Evolutionary conservation across 2,888 invertebrate species (phyloP), one percentile per base, ranked within the genome.

Genomic region (Periphyllus acericola): DNA sequence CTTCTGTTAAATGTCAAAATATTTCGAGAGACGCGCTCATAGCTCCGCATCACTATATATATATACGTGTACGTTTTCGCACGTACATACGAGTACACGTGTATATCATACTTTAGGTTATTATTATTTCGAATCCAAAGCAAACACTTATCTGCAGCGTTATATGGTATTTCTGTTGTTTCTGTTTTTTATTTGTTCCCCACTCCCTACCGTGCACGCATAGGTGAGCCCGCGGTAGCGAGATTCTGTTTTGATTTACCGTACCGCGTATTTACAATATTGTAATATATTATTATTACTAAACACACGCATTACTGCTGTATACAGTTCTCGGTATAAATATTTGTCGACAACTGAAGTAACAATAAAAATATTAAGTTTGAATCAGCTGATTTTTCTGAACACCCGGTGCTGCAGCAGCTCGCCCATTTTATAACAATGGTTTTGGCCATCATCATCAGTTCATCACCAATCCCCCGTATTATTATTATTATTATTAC

Each of bases 311-410:
- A 84, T 76, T 84, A 46, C 46, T 46, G 6, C 36, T 36, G 36
- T 36, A 76, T 66, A 46, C 46, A 66, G 66, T 85, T 85, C 84
- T 68, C 34, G 52, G 84, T 85, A 46, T 11, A 78, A 85, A 76
- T 68, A 78, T 78, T 82, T 68, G 60, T 84, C 60, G 75, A 76
- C 60, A 66, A 66, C 66, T 29, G 21, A 84, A 74, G 29, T 75
- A 40, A 75, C 66, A 83, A 75, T 75, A 32, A 34, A 34, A 76
- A 29, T 14, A 71, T 32, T 17, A 84, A 6, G 52, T 85, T 85
- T 78, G 84, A 85, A 85, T 85, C 84, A 85, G 84, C 84, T n/a
- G 46, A 85, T 85, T 83, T 83, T 79, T 14, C 21, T n/a, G 55
- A 55, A 55, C 84, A 32, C 75, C 32, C 75, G 55, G 29, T 25